A percentile compares a stretch with the other conserved stretches of the same genome.
Evolutionary conservation across 2,797 vertebrate genomes (phyloP).

Genomic region (Naso thynnoides): DNA sequence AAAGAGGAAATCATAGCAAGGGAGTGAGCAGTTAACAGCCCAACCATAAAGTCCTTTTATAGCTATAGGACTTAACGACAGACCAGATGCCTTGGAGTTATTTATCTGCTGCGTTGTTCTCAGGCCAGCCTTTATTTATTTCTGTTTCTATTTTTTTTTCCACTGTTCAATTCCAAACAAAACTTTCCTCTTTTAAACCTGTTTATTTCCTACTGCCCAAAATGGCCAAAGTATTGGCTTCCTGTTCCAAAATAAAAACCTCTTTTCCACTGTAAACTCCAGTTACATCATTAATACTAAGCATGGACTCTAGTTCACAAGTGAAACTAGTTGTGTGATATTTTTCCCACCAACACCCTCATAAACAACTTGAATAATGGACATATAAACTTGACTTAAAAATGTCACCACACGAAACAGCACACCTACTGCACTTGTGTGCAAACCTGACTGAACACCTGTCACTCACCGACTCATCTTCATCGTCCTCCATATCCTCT

Average conservation of each 20-base stretch:
- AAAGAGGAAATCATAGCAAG: neutral
- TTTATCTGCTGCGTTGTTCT: constrained; percentile 39
- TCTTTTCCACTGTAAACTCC: neutral
- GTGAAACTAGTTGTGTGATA: neutral
- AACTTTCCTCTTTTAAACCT: constrained; percentile 13
- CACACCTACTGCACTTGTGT: neutral
- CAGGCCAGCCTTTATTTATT: constrained; percentile 32
- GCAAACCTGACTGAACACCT: constrained; percentile 2
- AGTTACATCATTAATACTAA: neutral
- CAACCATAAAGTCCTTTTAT: constrained; percentile 39
- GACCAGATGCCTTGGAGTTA: constrained; percentile 23
- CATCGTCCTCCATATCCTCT: constrained; percentile 70
- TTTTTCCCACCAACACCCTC: too few species aligned
- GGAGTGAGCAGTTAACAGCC: constrained; percentile 2
- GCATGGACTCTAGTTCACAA: neutral
- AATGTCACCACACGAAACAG: neutral
- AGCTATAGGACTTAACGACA: constrained; percentile 28
- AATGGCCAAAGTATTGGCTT: neutral
- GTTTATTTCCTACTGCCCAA: neutral
- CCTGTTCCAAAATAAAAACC: constrained; percentile 6
- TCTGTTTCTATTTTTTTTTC: constrained; percentile 36
- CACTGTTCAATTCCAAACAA: constrained; percentile 25
- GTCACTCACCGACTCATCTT: constrained; percentile 69
- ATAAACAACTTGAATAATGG: too few species aligned
- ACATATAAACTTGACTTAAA: too few species aligned